Evolutionary conservation across 1,140 invertebrate genomes (phyloP).

Genomic region (Dendroctonus ponderosae): DNA sequence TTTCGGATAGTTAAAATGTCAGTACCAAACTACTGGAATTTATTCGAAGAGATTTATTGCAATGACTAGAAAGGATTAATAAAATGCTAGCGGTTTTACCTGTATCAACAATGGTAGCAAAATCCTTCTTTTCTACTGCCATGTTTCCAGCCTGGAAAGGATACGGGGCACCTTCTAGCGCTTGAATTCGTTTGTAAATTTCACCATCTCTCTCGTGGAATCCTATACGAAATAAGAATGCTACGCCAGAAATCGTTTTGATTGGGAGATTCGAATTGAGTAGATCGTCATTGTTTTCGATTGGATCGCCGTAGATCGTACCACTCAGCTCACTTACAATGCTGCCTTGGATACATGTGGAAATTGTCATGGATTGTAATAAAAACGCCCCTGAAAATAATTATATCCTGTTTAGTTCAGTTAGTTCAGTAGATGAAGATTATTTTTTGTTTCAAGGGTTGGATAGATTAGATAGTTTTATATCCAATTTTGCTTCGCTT

Average conservation of each 20-base stretch:
- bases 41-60: neutral
- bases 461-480: no score
- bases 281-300: slow-evolving; percentile 7
- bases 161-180: slow-evolving; percentile 1
- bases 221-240: slow-evolving; percentile 1
- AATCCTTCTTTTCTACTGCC: neutral
- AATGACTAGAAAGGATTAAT: neutral
- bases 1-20: no score
- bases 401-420: neutral
- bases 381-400: neutral
- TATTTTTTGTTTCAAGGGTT: no score
- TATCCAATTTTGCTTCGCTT: no score
- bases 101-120: slow-evolving; percentile 21
- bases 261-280: slow-evolving; percentile 11
- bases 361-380: neutral
- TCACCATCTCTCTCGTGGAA: neutral
- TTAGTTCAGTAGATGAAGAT: no score
- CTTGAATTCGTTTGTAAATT: slow-evolving; percentile 1
- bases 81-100: slow-evolving; percentile 7
- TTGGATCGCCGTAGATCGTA: slow-evolving; percentile 9
- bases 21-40: no score
- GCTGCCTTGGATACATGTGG: slow-evolving; percentile 10
- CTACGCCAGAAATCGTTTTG: slow-evolving; percentile 1
- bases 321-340: slow-evolving; percentile 11
- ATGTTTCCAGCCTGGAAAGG: slow-evolving; percentile 11